These are phyloP conservation scores for Lycia hirtaria DNA, from an alignment of 2,888 invertebrate genomes.

Conservation along the genomic window DNA sequence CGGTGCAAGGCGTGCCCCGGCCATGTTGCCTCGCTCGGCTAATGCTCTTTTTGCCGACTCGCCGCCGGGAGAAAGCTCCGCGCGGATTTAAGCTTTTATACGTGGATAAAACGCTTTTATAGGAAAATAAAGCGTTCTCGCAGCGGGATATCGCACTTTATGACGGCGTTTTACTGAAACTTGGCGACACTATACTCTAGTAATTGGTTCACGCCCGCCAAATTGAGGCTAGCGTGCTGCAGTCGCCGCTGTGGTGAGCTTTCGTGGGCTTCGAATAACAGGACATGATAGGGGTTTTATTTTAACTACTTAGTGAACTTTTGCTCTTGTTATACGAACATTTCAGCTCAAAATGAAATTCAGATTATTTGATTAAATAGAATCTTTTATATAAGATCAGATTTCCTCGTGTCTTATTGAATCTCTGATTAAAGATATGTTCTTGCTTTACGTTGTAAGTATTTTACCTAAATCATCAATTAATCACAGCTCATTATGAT, in stretches of 20 bases:
- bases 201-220: slow-evolving; percentile 75
- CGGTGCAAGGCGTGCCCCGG: slow-evolving; percentile 74
- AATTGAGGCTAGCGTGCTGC: slow-evolving; percentile 49
- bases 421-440: too few relatives aligned
- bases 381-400: too few relatives aligned
- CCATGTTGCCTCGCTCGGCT: slow-evolving; percentile 74
- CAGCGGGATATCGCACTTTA: slow-evolving; percentile 83
- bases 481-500: too few relatives aligned
- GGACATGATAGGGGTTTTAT: neutral
- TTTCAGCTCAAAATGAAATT: too few relatives aligned
- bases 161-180: slow-evolving; percentile 80
- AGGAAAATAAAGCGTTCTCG: slow-evolving; percentile 83
- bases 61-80: slow-evolving; percentile 82
- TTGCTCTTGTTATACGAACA: too few relatives aligned
- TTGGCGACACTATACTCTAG: slow-evolving; percentile 76
- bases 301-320: too few relatives aligned
- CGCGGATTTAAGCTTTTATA: slow-evolving; percentile 85
- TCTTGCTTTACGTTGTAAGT: too few relatives aligned
- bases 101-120: slow-evolving; percentile 85
- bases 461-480: too few relatives aligned
- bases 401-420: too few relatives aligned
- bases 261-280: slow-evolving; percentile 1
- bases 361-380: too few relatives aligned
- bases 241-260: slow-evolving; percentile 13
- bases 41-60: slow-evolving; percentile 82